Conservation (phyloP, 2,797 vertebrate genomes). For the Trichosurus vulpecula region DNA sequence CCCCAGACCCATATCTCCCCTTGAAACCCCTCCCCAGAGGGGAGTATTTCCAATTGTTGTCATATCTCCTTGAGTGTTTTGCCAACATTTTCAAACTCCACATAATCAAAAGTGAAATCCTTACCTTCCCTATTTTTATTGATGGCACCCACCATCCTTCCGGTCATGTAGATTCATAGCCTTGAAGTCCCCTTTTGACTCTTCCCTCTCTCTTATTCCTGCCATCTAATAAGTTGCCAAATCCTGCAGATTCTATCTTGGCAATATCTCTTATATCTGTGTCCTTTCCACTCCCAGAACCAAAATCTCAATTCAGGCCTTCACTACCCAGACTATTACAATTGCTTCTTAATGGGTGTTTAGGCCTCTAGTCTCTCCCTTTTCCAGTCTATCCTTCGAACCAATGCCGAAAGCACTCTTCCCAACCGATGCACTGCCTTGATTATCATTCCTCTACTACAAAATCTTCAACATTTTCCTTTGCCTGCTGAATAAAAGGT, state of each 20-base stretch:
- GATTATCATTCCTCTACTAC: background rate
- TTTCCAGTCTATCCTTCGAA: background rate
- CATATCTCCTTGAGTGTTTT: background rate
- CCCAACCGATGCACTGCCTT: background rate
- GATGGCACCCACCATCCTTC: background rate
- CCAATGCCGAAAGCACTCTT: background rate
- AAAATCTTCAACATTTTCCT: background rate
- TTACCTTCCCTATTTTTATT: background rate
- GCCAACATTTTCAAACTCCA: background rate
- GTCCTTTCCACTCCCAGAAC: background rate
- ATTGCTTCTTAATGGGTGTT: background rate
- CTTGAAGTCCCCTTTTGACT: background rate
- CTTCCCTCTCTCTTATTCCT: background rate
- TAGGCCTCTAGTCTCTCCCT: background rate
- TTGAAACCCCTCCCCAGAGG: background rate
- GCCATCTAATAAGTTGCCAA: background rate
- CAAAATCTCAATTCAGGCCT: background rate
- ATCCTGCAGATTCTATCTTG: background rate
- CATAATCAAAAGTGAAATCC: background rate
- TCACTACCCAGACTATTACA: background rate
- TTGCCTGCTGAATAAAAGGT: background rate
- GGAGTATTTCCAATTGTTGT: background rate
- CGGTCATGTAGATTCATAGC: background rate
- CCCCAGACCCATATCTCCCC: background rate
- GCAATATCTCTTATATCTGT: background rate